Conservation (phyloP, 1,140 invertebrate genomes). For the Drosophila triauraria region DNA sequence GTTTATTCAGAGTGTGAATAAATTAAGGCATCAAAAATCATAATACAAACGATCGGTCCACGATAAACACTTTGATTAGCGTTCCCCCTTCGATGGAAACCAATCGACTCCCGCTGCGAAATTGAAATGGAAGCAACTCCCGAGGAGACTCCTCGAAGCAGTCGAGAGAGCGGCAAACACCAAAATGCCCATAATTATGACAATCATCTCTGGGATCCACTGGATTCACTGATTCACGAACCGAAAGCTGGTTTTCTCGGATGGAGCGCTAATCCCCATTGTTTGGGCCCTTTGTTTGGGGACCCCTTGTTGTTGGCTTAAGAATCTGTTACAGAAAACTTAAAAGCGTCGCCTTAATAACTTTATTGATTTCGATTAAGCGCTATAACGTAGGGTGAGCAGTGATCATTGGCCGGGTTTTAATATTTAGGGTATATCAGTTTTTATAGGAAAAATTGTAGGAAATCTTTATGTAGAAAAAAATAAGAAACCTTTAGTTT, state of each 20-base stretch:
- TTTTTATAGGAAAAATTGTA: neutral
- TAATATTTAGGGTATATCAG: conserved; percentile 1
- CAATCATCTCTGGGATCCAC: conserved; percentile 68
- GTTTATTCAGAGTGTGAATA: conserved; percentile 75
- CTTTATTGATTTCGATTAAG: conserved; percentile 84
- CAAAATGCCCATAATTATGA: conserved; percentile 83
- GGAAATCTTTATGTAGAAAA: too few species aligned
- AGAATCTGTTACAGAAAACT: conserved; percentile 84
- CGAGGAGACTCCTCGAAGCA: conserved; percentile 21
- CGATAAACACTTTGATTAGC: conserved; percentile 83
- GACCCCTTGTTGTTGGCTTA: conserved; percentile 74
- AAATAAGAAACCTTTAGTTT: neutral
- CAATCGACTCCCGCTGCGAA: conserved; percentile 69
- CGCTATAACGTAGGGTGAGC: conserved; percentile 71
- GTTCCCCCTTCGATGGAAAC: conserved; percentile 29
- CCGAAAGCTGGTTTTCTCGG: conserved; percentile 9
- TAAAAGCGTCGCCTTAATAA: conserved; percentile 82
- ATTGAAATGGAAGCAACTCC: conserved; percentile 82
- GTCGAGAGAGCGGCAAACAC: conserved; percentile 67
- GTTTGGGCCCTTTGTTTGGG: conserved; percentile 57
- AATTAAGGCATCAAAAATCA: conserved; percentile 83
- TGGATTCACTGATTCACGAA: neutral
- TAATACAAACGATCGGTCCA: conserved; percentile 80
- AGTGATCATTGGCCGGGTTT: neutral
- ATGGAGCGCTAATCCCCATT: conserved; percentile 55